Percentiles rank a stretch among this genome's conserved stretches.
Conservation (phyloP, 2,888 invertebrate species). For the Mythimna vitellina region DNA sequence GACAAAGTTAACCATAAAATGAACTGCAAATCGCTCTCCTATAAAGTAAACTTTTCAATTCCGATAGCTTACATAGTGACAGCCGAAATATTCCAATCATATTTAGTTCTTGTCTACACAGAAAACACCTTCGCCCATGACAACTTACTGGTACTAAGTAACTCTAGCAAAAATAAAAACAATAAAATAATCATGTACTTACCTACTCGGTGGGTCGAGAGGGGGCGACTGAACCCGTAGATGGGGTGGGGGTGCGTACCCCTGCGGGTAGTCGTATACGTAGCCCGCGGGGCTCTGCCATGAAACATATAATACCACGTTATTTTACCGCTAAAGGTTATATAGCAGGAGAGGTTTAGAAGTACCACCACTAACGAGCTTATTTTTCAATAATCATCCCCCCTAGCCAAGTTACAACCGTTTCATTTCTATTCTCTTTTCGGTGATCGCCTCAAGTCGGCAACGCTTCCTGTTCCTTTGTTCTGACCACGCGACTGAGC, state of each 20-base stretch:
- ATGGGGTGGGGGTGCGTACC: constrained; percentile 85
- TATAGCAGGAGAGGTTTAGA: constrained; percentile 14
- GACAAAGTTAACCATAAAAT: too few species aligned
- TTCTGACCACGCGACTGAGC: too few species aligned
- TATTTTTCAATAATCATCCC: neutral
- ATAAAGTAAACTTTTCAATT: too few species aligned
- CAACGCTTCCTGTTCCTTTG: too few species aligned
- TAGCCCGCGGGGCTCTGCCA: constrained; percentile 83
- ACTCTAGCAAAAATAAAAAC: constrained; percentile 26
- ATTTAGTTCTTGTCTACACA: neutral
- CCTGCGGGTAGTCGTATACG: constrained; percentile 87
- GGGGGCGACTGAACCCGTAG: constrained; percentile 85
- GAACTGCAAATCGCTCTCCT: too few species aligned
- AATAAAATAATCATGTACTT: constrained; percentile 56
- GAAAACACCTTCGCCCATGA: neutral
- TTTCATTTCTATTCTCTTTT: too few species aligned
- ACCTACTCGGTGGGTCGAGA: constrained; percentile 81
- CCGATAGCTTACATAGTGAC: too few species aligned
- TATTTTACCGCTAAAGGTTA: constrained; percentile 52
- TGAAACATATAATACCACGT: constrained; percentile 57
- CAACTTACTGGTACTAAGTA: constrained; percentile 7
- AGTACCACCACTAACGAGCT: neutral
- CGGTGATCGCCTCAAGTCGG: too few species aligned
- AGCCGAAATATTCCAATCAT: too few species aligned
- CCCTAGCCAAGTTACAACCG: too few species aligned